These are phyloP conservation scores for Mesorhabditis belari DNA, from an alignment of 2,888 invertebrate genomes.

Conservation along the genomic window DNA sequence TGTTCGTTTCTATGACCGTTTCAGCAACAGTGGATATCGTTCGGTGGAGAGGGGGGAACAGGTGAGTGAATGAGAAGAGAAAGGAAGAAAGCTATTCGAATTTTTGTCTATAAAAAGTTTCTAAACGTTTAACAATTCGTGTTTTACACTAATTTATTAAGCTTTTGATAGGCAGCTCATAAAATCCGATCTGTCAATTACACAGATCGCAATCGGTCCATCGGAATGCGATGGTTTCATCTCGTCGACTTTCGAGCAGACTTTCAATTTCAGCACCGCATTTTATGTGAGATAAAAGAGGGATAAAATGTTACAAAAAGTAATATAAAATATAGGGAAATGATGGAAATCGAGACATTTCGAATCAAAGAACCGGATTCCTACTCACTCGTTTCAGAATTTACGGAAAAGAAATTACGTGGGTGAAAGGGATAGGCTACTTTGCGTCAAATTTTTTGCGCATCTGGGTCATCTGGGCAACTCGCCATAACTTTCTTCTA, in stretches of 20 bases:
- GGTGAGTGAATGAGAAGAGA: neutral
- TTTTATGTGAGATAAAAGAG: conserved; percentile 29
- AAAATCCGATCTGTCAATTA: neutral
- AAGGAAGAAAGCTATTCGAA: too few species aligned
- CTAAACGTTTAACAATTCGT: too few species aligned
- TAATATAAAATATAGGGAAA: conserved; percentile 19
- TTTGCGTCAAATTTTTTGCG: too few species aligned
- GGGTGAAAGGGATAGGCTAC: too few species aligned
- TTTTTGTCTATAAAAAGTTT: too few species aligned
- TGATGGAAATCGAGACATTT: conserved; percentile 28
- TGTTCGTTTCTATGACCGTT: conserved; percentile 30
- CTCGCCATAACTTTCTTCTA: too few species aligned
- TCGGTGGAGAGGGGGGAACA: conserved; percentile 1
- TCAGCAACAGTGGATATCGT: conserved; percentile 32
- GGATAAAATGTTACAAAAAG: neutral
- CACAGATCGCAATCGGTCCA: neutral
- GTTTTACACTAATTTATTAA: too few species aligned
- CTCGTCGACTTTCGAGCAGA: conserved; percentile 29
- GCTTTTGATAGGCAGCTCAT: too few species aligned
- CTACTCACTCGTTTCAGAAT: conserved; percentile 31
- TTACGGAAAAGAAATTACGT: conserved; percentile 29
- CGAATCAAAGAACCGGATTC: conserved; percentile 33
- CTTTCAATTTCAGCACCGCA: conserved; percentile 22
- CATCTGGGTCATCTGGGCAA: too few species aligned
- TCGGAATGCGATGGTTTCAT: conserved; percentile 32